Base-by-base conservation (phyloP, 2,888 invertebrate species). In the Galerucella pusilla region DNA sequence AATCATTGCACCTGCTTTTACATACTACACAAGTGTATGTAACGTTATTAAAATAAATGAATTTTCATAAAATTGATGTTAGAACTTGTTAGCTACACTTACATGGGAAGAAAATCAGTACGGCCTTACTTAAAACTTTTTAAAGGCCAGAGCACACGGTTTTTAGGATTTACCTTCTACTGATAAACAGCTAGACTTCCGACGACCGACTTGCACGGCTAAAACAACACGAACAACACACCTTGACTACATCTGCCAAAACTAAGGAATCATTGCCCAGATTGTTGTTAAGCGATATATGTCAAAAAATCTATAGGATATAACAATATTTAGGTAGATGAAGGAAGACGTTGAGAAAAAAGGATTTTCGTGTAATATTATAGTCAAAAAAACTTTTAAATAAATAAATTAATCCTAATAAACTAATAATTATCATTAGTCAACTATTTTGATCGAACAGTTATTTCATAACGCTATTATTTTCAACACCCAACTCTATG, bases 191-290 rank as follows among this genome's bases (percentile, higher is more conserved):
- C 88, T 88, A 85, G 88, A 88, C 82, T 88, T 86, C 85, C 88
- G 87, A 83, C 88, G 87, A 82, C 88, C 87, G 83, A 88, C 87
- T 86, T 86, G 88, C 81, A 89, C 86, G 85, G 88, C 89, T 89
- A 88, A 86, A 88, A 88, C 86, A 87, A 86, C 85, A 86, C 82
- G 80, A 54, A 54, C 54, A 54, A 57, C 57, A 77, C 81, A 84
- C 83, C 83, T 83, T 85, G 79, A 80, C 80, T 81, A 81, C 76
- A 80, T 79, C 78, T 77, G 78, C 78, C 77, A 80, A 75, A 76
- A 67, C 70, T 73, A 73, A 73, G 69, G 70, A 72, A 71, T 75
- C 65, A 71, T 75, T 69, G 77, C 78, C 80, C 78, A 77, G 74
- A 60, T 46, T 72, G n/a, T 72, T 81, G 79, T 78, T 79, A 81